Percentiles rank a stretch among this genome's conserved stretches.
Evolutionary conservation across 2,888 invertebrate genomes (phyloP).

Genomic region (Leptinotarsa rubiginosa): DNA sequence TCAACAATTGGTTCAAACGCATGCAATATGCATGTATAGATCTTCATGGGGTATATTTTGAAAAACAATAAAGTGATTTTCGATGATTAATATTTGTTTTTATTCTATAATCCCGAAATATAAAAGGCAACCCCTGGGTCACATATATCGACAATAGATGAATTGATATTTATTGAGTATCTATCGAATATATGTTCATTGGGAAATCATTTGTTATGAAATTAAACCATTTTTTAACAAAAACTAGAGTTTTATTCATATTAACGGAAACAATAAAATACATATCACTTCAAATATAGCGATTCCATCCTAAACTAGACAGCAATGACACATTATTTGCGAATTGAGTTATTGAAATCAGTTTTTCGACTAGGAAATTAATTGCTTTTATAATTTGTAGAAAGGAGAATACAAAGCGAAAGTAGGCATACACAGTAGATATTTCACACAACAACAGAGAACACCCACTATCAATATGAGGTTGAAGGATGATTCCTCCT

Average conservation of each 20-base stretch:
- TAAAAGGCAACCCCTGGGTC: too few relatives aligned
- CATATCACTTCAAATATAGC: slow-evolving; percentile 20
- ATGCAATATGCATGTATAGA: too few relatives aligned
- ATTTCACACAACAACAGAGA: neutral
- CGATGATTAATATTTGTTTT: too few relatives aligned
- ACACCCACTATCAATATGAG: neutral
- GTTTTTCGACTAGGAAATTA: slow-evolving; percentile 39
- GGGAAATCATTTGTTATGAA: neutral
- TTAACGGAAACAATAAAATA: slow-evolving; percentile 30
- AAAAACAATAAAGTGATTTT: too few relatives aligned
- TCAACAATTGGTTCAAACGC: too few relatives aligned
- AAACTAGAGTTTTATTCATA: slow-evolving; percentile 35
- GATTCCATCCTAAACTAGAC: slow-evolving; percentile 23
- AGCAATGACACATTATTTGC: slow-evolving; percentile 44
- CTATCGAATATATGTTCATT: neutral
- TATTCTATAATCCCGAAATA: too few relatives aligned
- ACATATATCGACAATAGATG: too few relatives aligned
- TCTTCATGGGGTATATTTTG: too few relatives aligned
- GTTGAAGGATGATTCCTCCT: neutral
- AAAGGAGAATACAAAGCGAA: slow-evolving; percentile 5
- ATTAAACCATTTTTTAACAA: neutral
- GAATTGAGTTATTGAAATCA: slow-evolving; percentile 42
- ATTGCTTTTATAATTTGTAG: slow-evolving; percentile 35
- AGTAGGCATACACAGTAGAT: neutral
- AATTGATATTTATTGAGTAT: neutral